These are phyloP conservation scores for Eupithecia abbreviata DNA, from an alignment of 2,888 invertebrate genomes.

Conservation along the genomic window DNA sequence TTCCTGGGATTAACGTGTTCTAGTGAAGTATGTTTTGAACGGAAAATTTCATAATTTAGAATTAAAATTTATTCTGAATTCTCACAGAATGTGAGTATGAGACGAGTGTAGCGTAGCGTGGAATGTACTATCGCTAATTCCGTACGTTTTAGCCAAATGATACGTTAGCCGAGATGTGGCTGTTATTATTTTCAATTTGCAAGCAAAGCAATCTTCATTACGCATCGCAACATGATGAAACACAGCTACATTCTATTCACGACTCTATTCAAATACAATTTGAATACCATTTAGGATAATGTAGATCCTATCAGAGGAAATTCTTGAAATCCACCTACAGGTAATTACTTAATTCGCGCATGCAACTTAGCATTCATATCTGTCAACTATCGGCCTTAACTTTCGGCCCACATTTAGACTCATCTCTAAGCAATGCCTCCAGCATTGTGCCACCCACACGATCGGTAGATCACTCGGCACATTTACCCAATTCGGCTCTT, in stretches of 20 bases:
- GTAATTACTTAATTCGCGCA: conserved; percentile 62
- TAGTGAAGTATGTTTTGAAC: neutral
- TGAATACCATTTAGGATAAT: conserved; percentile 38
- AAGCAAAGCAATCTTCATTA: conserved; percentile 59
- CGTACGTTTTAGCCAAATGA: conserved; percentile 31
- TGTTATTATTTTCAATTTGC: conserved; percentile 60
- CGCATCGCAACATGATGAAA: conserved; percentile 61
- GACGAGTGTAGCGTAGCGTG: neutral
- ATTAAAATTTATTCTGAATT: neutral
- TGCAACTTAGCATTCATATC: conserved; percentile 68
- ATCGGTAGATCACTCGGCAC: conserved; percentile 63
- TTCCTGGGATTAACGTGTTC: neutral
- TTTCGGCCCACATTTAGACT: conserved; percentile 71
- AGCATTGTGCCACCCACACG: conserved; percentile 70
- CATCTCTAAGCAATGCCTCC: conserved; percentile 69
- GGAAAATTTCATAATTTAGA: neutral
- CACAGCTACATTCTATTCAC: conserved; percentile 48
- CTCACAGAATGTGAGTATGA: neutral
- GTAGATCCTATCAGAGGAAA: conserved; percentile 46
- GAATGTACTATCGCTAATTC: conserved; percentile 2
- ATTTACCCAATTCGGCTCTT: conserved; percentile 72
- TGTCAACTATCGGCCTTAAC: conserved; percentile 74
- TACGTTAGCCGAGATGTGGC: conserved; percentile 44
- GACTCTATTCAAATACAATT: conserved; percentile 39
- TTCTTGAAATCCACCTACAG: conserved; percentile 52